Conservation (phyloP, 1,140 invertebrate genomes). For the Bombus consobrinus region DNA sequence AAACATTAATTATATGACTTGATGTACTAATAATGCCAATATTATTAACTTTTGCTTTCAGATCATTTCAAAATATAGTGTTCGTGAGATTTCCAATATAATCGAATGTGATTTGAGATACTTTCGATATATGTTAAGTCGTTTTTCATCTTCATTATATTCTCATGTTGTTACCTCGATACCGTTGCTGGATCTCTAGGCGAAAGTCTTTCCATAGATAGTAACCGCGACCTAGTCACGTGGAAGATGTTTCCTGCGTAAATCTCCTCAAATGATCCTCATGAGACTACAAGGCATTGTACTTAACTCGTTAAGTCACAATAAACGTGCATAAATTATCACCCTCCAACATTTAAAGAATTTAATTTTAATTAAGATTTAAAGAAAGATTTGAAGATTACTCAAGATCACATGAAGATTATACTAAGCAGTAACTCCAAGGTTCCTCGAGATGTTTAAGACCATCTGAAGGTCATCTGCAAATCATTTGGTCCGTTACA, state of each 20-base stretch:
- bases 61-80: background rate
- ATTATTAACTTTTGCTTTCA: background rate
- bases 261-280: background rate
- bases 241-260: background rate
- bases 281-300: conserved; percentile 19
- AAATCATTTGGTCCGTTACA: background rate
- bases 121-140: background rate
- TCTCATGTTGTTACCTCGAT: conserved; percentile 8
- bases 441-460: too few species aligned
- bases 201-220: conserved; percentile 60
- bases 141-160: conserved; percentile 27
- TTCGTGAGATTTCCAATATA: background rate
- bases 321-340: too few species aligned
- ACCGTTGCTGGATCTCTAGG: conserved; percentile 37
- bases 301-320: background rate
- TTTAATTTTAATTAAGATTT: background rate
- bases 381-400: background rate
- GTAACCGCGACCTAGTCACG: conserved; percentile 17
- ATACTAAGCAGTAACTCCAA: too few species aligned
- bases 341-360: too few species aligned
- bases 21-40: background rate
- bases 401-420: background rate
- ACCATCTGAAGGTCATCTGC: background rate
- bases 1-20: background rate
- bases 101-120: background rate